These are phyloP conservation scores for Parelbella ahira DNA, from an alignment of 2,888 invertebrate genomes.

Conservation along the genomic window DNA sequence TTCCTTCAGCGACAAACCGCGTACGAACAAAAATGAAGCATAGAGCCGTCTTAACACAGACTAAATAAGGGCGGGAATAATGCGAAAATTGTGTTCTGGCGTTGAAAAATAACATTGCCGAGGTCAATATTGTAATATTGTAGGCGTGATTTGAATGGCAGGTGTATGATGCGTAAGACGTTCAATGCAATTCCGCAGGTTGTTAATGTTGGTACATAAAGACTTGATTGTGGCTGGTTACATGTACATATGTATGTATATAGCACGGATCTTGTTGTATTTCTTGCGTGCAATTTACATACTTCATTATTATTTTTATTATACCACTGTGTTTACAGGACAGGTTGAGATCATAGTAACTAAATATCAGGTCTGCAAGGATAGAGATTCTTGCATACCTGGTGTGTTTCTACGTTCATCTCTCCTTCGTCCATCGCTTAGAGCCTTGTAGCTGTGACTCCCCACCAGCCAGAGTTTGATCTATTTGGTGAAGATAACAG, in stretches of 20 bases:
- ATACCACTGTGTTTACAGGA: too few relatives aligned
- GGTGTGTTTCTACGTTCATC: too few relatives aligned
- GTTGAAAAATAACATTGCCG: conserved; percentile 10
- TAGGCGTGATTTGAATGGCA: conserved; percentile 68
- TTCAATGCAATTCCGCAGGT: conserved; percentile 38
- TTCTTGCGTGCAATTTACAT: too few relatives aligned
- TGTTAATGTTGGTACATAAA: conserved; percentile 50
- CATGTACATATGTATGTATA: conserved; percentile 11
- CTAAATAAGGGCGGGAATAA: conserved; percentile 16
- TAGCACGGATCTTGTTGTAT: too few relatives aligned
- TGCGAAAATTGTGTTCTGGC: neutral
- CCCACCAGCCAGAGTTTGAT: too few relatives aligned
- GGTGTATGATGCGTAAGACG: conserved; percentile 47
- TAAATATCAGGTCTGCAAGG: too few relatives aligned
- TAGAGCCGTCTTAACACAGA: conserved; percentile 6
- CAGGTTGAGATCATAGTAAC: too few relatives aligned
- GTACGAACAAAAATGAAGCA: conserved; percentile 11
- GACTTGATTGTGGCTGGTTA: conserved; percentile 27
- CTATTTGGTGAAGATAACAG: too few relatives aligned
- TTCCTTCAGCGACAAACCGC: conserved; percentile 14
- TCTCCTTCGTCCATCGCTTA: too few relatives aligned
- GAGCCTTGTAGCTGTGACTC: too few relatives aligned
- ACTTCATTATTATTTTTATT: too few relatives aligned
- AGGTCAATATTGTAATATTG: conserved; percentile 32
- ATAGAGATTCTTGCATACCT: too few relatives aligned